Conservation (phyloP, 2,797 vertebrate genomes). For the Catamblyrhynchus diadema region DNA sequence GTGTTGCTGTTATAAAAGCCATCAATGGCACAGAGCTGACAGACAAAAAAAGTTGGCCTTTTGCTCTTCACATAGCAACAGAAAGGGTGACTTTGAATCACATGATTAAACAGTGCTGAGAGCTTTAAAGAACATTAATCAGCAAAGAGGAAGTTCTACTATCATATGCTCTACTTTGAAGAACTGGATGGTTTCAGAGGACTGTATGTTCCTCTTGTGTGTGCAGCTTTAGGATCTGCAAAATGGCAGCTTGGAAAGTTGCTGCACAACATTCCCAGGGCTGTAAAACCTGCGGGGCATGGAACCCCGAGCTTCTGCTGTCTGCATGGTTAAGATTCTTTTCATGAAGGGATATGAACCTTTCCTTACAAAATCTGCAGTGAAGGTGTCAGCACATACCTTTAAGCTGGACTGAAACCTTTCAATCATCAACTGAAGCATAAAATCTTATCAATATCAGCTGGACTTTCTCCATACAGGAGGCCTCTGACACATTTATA, state of each 20-base stretch:
- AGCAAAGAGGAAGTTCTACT: constrained; percentile 16
- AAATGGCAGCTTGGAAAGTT: not conserved
- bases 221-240: not conserved
- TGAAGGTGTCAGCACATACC: not conserved
- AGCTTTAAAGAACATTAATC: not conserved
- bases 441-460: constrained; percentile 40
- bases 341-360: not conserved
- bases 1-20: not conserved
- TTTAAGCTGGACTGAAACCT: constrained; percentile 14
- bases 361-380: not conserved
- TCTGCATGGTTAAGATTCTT: not conserved
- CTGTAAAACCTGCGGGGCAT: not conserved
- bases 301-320: not conserved
- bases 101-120: not conserved
- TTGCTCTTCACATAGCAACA: not conserved
- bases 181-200: not conserved
- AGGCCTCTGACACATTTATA: constrained; percentile 9
- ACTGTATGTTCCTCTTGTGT: not conserved
- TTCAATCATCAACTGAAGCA: constrained; percentile 15
- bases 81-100: not conserved
- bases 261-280: not conserved
- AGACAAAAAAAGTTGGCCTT: not conserved
- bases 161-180: not conserved
- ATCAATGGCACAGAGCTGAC: not conserved
- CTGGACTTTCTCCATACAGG: not conserved